These are phyloP conservation scores for Mola mola DNA, from an alignment of 2,113 vertebrate genomes.

Conservation along the genomic window DNA sequence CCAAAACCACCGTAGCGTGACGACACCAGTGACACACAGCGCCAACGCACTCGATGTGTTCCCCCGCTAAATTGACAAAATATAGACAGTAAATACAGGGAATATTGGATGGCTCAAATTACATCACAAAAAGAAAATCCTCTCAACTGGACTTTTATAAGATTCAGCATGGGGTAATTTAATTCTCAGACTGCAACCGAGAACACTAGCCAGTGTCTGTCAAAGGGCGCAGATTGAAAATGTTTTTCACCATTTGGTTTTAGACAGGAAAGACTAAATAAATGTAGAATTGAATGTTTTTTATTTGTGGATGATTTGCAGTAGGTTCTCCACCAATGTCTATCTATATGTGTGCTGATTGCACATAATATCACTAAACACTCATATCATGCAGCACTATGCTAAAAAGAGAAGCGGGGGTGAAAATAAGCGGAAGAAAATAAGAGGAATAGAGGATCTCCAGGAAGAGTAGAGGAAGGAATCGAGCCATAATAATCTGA, in stretches of 20 bases:
- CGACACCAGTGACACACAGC: conserved; percentile 78
- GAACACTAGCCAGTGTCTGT: conserved; percentile 72
- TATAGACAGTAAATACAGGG: conserved; percentile 82
- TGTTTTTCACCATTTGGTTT: conserved; percentile 58
- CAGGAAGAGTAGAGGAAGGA: conserved; percentile 65
- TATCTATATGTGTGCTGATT: conserved; percentile 34
- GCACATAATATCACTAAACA: conserved; percentile 54
- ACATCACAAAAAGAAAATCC: conserved; percentile 79
- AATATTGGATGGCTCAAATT: conserved; percentile 83
- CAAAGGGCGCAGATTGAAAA: conserved; percentile 70
- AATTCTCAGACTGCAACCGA: conserved; percentile 71
- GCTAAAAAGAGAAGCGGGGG: too few relatives aligned
- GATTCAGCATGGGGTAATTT: conserved; percentile 80
- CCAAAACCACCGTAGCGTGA: conserved; percentile 79
- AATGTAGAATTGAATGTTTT: conserved; percentile 59
- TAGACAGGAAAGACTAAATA: conserved; percentile 49
- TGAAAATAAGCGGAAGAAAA: conserved; percentile 38
- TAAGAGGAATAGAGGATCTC: conserved; percentile 41
- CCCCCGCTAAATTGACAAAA: conserved; percentile 83
- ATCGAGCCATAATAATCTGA: conserved; percentile 73
- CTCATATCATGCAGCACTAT: conserved; percentile 33
- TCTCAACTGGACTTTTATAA: conserved; percentile 77
- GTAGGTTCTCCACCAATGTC: conserved; percentile 8
- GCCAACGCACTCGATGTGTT: conserved; percentile 73
- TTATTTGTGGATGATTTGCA: conserved; percentile 64